These are phyloP conservation scores for Smittia aterrima DNA, from an alignment of 2,888 invertebrate genomes.

Conservation along the genomic window DNA sequence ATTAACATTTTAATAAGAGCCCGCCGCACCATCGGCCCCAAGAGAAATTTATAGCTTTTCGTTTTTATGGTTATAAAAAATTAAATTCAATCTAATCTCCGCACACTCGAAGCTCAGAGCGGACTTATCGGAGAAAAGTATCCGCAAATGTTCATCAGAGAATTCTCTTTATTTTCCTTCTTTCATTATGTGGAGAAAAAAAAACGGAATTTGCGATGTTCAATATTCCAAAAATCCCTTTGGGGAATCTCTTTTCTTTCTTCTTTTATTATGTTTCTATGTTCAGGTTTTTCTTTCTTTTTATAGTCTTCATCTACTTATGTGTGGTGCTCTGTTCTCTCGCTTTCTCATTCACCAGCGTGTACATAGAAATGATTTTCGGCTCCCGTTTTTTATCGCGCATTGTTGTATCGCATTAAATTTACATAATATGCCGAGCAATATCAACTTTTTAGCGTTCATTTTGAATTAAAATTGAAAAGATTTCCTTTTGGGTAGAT, in stretches of 20 bases:
- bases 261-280: conserved; percentile 20
- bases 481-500: conserved; percentile 1
- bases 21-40: conserved; percentile 3
- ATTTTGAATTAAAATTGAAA: conserved; percentile 42
- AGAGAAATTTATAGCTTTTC: conserved; percentile 28
- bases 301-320: conserved; percentile 10
- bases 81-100: conserved; percentile 33
- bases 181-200: not conserved
- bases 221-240: conserved; percentile 32
- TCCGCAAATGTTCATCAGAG: conserved; percentile 6
- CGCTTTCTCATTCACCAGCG: not conserved
- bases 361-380: not conserved
- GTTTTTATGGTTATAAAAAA: conserved; percentile 28
- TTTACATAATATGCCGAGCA: conserved; percentile 37
- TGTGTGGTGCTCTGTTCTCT: not conserved
- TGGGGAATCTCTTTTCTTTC: not conserved
- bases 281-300: conserved; percentile 25
- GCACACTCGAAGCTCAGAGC: not conserved
- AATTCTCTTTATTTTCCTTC: not conserved
- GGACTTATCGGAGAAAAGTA: conserved; percentile 8
- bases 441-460: conserved; percentile 29
- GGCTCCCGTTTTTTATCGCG: conserved; percentile 24
- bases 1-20: conserved; percentile 35
- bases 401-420: conserved; percentile 33
- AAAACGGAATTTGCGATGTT: conserved; percentile 15